Evolutionary conservation across 2,888 invertebrate genomes (phyloP).

Genomic region (Stenichneumon culpator): DNA sequence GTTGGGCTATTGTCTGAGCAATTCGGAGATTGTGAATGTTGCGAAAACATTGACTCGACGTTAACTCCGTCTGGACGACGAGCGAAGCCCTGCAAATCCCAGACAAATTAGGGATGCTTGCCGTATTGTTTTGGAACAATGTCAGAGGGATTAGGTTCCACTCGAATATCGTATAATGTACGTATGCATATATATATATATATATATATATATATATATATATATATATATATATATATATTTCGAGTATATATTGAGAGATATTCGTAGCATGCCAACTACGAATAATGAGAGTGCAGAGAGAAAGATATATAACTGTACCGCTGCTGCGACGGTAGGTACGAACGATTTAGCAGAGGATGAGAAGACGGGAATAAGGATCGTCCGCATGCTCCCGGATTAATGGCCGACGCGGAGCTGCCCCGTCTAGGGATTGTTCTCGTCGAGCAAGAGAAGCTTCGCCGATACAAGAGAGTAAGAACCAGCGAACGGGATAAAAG

Average conservation of each 20-base stretch:
- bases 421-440: constrained; percentile 47
- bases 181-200: neutral
- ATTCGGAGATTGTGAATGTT: constrained; percentile 26
- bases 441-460: constrained; percentile 16
- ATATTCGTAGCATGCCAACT: constrained; percentile 33
- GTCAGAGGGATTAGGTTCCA: constrained; percentile 77
- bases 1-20: constrained; percentile 12
- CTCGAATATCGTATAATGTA: constrained; percentile 45
- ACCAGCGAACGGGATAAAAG: constrained; percentile 32
- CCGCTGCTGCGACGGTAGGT: constrained; percentile 32
- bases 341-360: constrained; percentile 48
- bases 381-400: constrained; percentile 67
- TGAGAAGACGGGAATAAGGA: constrained; percentile 58
- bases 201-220: constrained; percentile 25
- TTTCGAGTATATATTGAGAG: constrained; percentile 3
- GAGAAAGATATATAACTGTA: constrained; percentile 50
- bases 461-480: constrained; percentile 1
- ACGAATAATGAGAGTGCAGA: constrained; percentile 48
- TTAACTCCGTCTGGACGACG: constrained; percentile 53
- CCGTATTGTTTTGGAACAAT: constrained; percentile 80
- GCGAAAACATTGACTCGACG: constrained; percentile 54
- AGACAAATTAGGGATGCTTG: constrained; percentile 74
- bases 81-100: constrained; percentile 67
- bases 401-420: constrained; percentile 60
- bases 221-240: constrained; percentile 12